Conservation (phyloP, 2,888 invertebrate genomes). For the Pandemis heparana region DNA sequence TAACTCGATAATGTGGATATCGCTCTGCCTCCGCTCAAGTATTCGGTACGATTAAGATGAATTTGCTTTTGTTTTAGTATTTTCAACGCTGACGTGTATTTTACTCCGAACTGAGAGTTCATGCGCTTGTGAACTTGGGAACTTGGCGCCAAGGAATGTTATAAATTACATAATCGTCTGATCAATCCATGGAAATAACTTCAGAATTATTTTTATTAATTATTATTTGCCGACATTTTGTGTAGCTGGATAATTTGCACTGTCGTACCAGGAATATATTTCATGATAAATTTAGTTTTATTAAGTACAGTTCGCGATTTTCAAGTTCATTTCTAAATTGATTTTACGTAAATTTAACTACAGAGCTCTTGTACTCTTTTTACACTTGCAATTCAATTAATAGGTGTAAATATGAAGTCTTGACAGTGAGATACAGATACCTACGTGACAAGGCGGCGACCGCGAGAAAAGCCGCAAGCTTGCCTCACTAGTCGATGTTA, state of each 20-base stretch:
- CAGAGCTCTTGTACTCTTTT: background rate
- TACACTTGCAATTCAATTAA: background rate
- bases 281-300: too few relatives aligned
- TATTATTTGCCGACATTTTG: too few relatives aligned
- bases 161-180: constrained; percentile 2
- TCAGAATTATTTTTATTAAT: too few relatives aligned
- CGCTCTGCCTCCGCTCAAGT: constrained; percentile 80
- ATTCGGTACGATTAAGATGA: constrained; percentile 83
- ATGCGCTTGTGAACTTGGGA: constrained; percentile 44
- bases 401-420: constrained; percentile 8
- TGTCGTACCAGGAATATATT: too few relatives aligned
- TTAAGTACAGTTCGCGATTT: too few relatives aligned
- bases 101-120: constrained; percentile 51
- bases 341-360: background rate
- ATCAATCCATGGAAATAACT: background rate
- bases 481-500: constrained; percentile 28
- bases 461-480: constrained; percentile 42
- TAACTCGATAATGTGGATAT: constrained; percentile 84
- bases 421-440: constrained; percentile 36
- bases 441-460: constrained; percentile 29
- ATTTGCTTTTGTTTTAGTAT: constrained; percentile 76
- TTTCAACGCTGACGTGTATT: constrained; percentile 62
- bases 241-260: too few relatives aligned
- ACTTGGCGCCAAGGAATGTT: constrained; percentile 29
- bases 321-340: too few relatives aligned